These are phyloP conservation scores for Lepidostoma basale DNA, from an alignment of 1,140 invertebrate genomes.

Conservation along the genomic window DNA sequence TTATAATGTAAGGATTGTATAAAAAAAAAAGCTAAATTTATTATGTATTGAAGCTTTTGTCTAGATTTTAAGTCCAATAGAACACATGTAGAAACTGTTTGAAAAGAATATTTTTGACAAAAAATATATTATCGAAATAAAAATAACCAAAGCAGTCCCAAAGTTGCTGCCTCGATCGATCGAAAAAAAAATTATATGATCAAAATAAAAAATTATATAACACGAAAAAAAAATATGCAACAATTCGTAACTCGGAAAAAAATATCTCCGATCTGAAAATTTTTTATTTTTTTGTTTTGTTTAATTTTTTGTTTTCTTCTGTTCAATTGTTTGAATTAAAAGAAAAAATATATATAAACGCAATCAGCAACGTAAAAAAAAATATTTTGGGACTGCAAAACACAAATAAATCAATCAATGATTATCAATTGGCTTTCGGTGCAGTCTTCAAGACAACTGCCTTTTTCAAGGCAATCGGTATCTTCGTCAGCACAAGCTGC, in stretches of 20 bases:
- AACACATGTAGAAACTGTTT: conserved; percentile 37
- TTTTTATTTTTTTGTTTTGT: conserved; percentile 30
- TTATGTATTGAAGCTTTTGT: not conserved
- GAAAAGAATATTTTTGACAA: conserved; percentile 43
- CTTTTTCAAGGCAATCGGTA: conserved; percentile 35
- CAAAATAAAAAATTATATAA: conserved; percentile 27
- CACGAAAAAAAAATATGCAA: conserved; percentile 9
- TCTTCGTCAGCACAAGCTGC: not conserved
- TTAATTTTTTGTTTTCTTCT: conserved; percentile 38
- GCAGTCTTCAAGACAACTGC: not conserved
- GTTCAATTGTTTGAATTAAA: conserved; percentile 28
- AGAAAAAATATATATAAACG: conserved; percentile 30
- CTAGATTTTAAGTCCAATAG: not conserved
- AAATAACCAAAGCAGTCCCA: conserved; percentile 35
- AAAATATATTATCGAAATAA: conserved; percentile 28
- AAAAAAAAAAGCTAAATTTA: not conserved
- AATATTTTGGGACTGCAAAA: conserved; percentile 26
- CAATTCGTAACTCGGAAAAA: conserved; percentile 32
- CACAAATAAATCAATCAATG: conserved; percentile 20
- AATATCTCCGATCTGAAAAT: conserved; percentile 14
- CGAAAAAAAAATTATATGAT: conserved; percentile 26
- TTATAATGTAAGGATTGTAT: no score
- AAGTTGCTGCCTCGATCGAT: conserved; percentile 13
- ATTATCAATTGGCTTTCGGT: not conserved
- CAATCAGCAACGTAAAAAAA: conserved; percentile 34